Evolutionary conservation across 37 sponge, comb jelly and placozoan genomes (phyloP), one percentile per base, ranked within the genome.

Genomic region (Tethya wilhelma): DNA sequence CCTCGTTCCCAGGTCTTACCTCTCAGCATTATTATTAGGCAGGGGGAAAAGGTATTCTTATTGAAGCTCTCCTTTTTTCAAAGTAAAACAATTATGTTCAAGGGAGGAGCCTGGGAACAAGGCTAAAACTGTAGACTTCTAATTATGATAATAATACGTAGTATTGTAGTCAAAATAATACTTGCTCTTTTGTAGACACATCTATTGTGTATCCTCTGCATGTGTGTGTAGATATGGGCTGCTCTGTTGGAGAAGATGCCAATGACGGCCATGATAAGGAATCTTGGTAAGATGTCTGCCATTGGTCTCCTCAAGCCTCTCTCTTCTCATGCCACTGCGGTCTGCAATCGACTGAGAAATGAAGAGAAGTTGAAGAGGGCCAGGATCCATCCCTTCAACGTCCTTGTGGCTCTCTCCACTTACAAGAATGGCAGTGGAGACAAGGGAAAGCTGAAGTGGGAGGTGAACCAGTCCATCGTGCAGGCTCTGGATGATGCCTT

Each of bases 241-340:
- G 82, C 81, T n/a, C 77, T 91, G 62, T 79, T 91, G 23, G 83
- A 91, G 40, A 75, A 80, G 23, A 91, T 91, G 91, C 91, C 91
- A 1, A 86, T 91, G 91, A 91, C 91, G 17, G 91, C 91, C 42
- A 87, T 91, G 91, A 91, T 91, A 46, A 58, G 91, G 7, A 91
- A 91, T 65, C 83, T 91, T 25, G 91, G 91, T 5, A 91, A 91
- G 72, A 91, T 91, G 91, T 76, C 91, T n/a, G 32, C 83, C 67
- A 86, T 91, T 36, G 87, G 71, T 56, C 83, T 91, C 25, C 83
- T 91, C 29, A 63, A 75, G 26, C 89, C 89, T 22, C 84, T 82
- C 25, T 78, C 76, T 64, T 43, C 40, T 4, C 78, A 86, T 38
- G 40, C 79, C 28, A 41, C 73, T 7, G 26, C 70, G 37, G 83